These are phyloP conservation scores for Leptobrachium leishanense DNA, from an alignment of 2,113 vertebrate genomes.

Conservation along the genomic window DNA sequence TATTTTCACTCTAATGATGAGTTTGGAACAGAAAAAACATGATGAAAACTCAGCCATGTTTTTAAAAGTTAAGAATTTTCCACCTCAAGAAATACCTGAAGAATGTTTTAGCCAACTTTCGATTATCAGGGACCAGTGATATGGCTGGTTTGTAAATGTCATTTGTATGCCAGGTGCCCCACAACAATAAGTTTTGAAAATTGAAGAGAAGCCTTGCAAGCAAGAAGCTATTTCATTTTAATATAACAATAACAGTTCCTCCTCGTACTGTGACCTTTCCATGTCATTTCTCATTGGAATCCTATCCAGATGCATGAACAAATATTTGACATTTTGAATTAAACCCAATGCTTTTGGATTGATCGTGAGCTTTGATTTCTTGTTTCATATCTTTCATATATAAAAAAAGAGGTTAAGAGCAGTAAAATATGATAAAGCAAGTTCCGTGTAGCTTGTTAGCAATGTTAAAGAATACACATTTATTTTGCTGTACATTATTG, in stretches of 20 bases:
- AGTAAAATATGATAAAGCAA: constrained; percentile 25
- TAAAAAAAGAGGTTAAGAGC: constrained; percentile 44
- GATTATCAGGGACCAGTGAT: constrained; percentile 45
- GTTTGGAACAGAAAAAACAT: too few species aligned
- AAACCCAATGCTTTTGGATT: constrained; percentile 23
- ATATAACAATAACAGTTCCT: constrained; percentile 54
- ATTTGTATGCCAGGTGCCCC: constrained; percentile 45
- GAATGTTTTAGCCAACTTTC: constrained; percentile 38
- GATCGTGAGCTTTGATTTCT: constrained; percentile 48
- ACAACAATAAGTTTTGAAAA: constrained; percentile 59
- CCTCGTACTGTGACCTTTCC: constrained; percentile 55
- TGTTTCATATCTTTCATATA: constrained; percentile 34
- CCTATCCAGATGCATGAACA: constrained; percentile 49
- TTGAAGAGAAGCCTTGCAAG: constrained; percentile 52
- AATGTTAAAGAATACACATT: neutral
- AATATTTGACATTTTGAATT: constrained; percentile 54
- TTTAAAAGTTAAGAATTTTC: neutral
- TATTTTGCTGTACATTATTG: too few species aligned
- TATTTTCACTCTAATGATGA: too few species aligned
- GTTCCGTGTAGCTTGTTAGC: constrained; percentile 1
- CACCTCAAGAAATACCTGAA: neutral
- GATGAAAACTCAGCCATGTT: too few species aligned
- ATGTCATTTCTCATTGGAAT: constrained; percentile 56
- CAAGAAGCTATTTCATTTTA: constrained; percentile 59
- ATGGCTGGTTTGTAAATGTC: constrained; percentile 53